phyloP scores from a whole-genome alignment of 35 echinoderm and acorn worm genomes.

The Strongylocentrotus purpuratus region DNA sequence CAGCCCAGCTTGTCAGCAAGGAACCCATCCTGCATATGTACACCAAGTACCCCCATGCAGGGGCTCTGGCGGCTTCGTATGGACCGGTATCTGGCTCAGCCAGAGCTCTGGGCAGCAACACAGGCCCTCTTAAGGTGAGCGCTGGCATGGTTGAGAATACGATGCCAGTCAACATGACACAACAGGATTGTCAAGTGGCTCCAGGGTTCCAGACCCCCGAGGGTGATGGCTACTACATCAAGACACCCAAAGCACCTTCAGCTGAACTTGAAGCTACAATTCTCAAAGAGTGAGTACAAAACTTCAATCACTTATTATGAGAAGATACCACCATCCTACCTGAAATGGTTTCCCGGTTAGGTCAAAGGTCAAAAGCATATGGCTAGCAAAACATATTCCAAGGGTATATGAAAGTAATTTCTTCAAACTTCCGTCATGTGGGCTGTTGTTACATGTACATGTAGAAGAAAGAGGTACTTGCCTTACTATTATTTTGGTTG shows the following conservation, averaged over 20 bases:
- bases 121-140: constrained; percentile 55
- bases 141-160: constrained; percentile 61
- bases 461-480: too few species aligned
- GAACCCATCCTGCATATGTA: constrained; percentile 25
- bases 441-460: too few species aligned
- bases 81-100: constrained; percentile 31
- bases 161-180: constrained; percentile 75
- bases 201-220: constrained; percentile 79
- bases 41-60: not conserved
- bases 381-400: too few species aligned
- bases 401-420: too few species aligned
- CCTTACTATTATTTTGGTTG: too few species aligned
- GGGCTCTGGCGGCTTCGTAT: not conserved
- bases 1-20: constrained; percentile 13
- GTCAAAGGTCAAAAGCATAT: too few species aligned
- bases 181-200: constrained; percentile 80
- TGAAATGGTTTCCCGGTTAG: too few species aligned
- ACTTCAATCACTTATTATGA: not conserved
- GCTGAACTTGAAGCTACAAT: not conserved
- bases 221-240: constrained; percentile 66
- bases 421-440: too few species aligned
- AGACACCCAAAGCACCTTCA: not conserved
- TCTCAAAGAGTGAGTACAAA: not conserved
- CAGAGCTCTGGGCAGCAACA: constrained; percentile 37
- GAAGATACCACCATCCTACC: not conserved